phyloP scores from a whole-genome alignment of 1,140 invertebrate species.

The Chlorops oryzae region DNA sequence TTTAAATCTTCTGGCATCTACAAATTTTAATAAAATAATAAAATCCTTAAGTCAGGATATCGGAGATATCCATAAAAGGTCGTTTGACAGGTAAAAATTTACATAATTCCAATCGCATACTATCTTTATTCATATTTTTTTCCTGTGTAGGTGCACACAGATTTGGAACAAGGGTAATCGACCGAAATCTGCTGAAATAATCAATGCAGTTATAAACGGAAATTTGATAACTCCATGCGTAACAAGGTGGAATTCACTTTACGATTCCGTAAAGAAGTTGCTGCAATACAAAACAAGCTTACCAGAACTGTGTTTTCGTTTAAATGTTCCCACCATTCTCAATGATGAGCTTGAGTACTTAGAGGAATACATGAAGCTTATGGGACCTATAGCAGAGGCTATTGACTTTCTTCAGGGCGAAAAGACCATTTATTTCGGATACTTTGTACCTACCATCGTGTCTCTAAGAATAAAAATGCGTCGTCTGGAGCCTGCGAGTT shows the following conservation, averaged over 20 bases:
- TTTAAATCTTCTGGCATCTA: background rate
- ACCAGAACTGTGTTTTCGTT: constrained; percentile 2
- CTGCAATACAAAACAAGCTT: constrained; percentile 3
- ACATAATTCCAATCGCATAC: too few relatives aligned
- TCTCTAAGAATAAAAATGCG: background rate
- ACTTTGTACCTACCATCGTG: background rate
- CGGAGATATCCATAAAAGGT: too few relatives aligned
- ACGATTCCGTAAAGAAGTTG: constrained; percentile 15
- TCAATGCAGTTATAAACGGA: constrained; percentile 13
- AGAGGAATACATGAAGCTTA: constrained; percentile 1
- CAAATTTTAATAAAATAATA: constrained; percentile 1
- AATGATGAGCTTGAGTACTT: background rate
- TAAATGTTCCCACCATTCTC: background rate
- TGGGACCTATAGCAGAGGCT: constrained; percentile 1
- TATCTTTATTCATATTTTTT: background rate
- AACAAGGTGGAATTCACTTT: constrained; percentile 23
- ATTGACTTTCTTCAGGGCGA: constrained; percentile 2
- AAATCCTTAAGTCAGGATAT: too few relatives aligned
- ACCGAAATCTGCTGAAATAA: constrained; percentile 21
- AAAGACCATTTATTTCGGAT: constrained; percentile 2
- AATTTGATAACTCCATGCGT: constrained; percentile 14
- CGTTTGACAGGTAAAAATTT: too few relatives aligned
- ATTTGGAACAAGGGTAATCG: constrained; percentile 17
- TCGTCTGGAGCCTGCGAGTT: too few relatives aligned
- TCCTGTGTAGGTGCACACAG: constrained; percentile 15